phyloP scores from a whole-genome alignment of 2,888 invertebrate species.

The Patella depressa region DNA sequence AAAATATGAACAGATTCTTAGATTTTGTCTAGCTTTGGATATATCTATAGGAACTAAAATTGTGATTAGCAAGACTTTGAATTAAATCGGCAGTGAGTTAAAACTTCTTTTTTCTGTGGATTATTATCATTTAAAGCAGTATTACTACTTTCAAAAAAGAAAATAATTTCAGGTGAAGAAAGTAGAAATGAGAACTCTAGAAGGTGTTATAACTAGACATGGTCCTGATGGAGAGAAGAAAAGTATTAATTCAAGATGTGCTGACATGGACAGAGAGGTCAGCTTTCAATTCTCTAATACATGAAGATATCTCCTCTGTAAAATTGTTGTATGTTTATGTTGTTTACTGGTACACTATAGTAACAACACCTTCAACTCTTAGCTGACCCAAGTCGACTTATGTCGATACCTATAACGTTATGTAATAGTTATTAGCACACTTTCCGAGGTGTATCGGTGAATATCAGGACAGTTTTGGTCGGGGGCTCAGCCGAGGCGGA shows the following conservation, averaged over 20 bases:
- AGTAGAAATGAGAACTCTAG: slow-evolving; percentile 64
- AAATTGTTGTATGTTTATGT: no score
- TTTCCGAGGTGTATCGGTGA: no score
- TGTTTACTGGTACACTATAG: no score
- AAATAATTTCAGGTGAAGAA: slow-evolving; percentile 55
- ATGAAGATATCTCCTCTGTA: not conserved
- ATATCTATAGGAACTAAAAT: not conserved
- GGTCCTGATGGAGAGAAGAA: slow-evolving; percentile 60
- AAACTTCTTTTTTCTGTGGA: not conserved
- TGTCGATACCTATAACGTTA: no score
- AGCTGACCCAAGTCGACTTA: no score
- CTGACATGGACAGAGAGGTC: slow-evolving; percentile 69
- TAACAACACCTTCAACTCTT: no score
- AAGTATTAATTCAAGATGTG: slow-evolving; percentile 64
- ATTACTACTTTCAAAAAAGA: not conserved
- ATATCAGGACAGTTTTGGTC: no score
- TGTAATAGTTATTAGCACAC: no score
- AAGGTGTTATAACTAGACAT: slow-evolving; percentile 63
- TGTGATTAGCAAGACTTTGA: not conserved
- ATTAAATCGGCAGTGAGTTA: not conserved
- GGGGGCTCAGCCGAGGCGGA: no score
- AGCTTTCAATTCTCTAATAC: not conserved
- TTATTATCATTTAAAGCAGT: not conserved
- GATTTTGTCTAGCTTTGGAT: no score
- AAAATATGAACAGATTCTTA: slow-evolving; percentile 6